Evolutionary conservation across 2,888 invertebrate species (phyloP), one percentile per base, ranked within the genome.

Genomic region (Lasioglossum marginatum): DNA sequence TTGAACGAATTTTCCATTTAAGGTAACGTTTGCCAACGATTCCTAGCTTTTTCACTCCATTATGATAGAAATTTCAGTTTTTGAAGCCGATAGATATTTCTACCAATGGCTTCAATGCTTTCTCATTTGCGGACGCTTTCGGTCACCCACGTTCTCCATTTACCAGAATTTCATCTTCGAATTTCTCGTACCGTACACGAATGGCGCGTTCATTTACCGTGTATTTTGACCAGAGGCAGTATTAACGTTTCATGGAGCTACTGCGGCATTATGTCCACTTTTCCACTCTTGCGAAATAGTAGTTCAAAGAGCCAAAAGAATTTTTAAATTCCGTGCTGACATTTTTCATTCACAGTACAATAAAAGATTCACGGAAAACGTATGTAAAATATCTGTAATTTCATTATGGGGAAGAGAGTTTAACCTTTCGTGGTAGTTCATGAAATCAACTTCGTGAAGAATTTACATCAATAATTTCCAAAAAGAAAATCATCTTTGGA

Each of bases 131-230:
- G 27, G 60, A 14, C 60, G 27, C 14, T 27, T 27, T 60, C 27
- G 60, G 27, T 27, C 27, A 60, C 60, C 27, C 27, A 14, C 5
- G 60, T 60, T 60, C 60, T 14, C 60, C 60, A 60, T 60, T 60
- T 27, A 60, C 60, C 5, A 60, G 60, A 60, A n/a, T 60, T 60
- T 60, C 60, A 60, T 60, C 60, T 60, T 60, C 60, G 60, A 63
- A 63, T 63, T 63, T 63, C 60, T 63, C 60, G 60, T 27, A 6
- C 60, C 0, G 60, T 14, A n/a, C 60, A 12, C 14, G 60, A 60
- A 14, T 60, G 27, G 27, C 27, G 60, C 5, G 60, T 60, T 60
- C 60, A 60, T 60, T 60, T 60, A 5, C 27, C 60, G 60, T 5
- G 14, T 45, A 4, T 60, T 60, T 60, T 60, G 27, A 60, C 60